phyloP scores from a whole-genome alignment of 2,888 invertebrate species.

The Microplitis deprimator region DNA sequence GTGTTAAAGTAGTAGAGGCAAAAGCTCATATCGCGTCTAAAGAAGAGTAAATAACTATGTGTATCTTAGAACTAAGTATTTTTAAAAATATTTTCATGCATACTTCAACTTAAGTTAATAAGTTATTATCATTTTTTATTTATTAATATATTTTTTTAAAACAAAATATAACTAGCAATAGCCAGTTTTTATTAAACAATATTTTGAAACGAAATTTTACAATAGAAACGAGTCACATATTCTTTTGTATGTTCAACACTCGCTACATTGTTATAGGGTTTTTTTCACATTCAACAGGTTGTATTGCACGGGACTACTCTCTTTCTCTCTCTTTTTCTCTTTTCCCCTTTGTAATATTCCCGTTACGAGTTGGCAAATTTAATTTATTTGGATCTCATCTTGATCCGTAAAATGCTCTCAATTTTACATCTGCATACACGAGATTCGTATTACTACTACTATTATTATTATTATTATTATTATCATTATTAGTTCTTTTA shows the following conservation, averaged over 20 bases:
- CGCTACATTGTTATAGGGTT: constrained; percentile 41
- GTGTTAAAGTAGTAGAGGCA: neutral
- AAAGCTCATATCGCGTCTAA: neutral
- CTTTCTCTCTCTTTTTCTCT: constrained; percentile 28
- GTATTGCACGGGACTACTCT: constrained; percentile 37
- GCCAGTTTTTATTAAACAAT: neutral
- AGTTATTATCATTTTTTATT: neutral
- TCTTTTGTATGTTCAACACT: constrained; percentile 6
- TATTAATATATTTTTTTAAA: too few species aligned
- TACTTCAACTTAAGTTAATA: neutral
- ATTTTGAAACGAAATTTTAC: neutral
- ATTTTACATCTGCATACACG: neutral
- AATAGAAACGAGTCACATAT: neutral
- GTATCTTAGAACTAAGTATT: neutral
- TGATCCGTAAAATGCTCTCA: neutral
- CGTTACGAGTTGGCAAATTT: constrained; percentile 41
- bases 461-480: constrained; percentile 1
- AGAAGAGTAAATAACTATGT: neutral
- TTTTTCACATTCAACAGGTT: constrained; percentile 50
- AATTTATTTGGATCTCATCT: constrained; percentile 46
- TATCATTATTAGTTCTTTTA: neutral
- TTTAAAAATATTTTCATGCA: neutral
- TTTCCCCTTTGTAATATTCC: constrained; percentile 23
- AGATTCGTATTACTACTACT: constrained; percentile 2
- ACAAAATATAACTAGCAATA: neutral